Evolutionary conservation across 2,797 vertebrate species (phyloP), one percentile per base, ranked within the genome.

Genomic region (Eleutherodactylus coqui): DNA sequence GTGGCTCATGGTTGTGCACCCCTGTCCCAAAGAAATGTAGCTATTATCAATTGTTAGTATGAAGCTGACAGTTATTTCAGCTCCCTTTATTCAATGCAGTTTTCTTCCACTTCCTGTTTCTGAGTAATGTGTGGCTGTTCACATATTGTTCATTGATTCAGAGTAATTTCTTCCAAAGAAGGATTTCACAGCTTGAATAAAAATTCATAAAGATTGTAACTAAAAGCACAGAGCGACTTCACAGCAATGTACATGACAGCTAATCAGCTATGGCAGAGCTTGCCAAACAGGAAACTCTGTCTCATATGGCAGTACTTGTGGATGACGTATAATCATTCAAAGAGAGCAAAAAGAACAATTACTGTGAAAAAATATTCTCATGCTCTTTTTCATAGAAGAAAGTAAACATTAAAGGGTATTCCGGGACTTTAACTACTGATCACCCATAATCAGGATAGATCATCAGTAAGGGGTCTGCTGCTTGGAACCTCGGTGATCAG

Each of bases 271-370:
- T 24, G 81, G 47, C 81, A 79, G 24, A 0, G 75, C 75, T 72
- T 87, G 47, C 85, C 76, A 83, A 82, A 82, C 85, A 87, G 75
- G 75, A 87, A 86, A 86, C 77, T 45, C 41, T 34, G 55, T 79
- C 75, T 85, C 47, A 77, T 72, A 79, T 47, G 60, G 53, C 62
- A 79, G 49, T 75, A 75, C 45, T 83, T 16, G n/a, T 64, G 36
- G 41, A 58, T 73, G 47, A 72, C 41, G 45, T 47, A 32, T 9
- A 79, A 79, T 67, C 64, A 58, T 21, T 83, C 78, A 72, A 58
- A 67, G n/a, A 36, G 73, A 47, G 49, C 47, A 36, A 86, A 82
- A 69, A 75, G n/a, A 58, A 29, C 41, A n/a, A 83, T 76, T 77
- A 82, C 85, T 73, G 45, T 60, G 17, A 58, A 67, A 86, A 29